phyloP scores from a whole-genome alignment of 2,113 vertebrate genomes.

The Xenopus laevis region DNA sequence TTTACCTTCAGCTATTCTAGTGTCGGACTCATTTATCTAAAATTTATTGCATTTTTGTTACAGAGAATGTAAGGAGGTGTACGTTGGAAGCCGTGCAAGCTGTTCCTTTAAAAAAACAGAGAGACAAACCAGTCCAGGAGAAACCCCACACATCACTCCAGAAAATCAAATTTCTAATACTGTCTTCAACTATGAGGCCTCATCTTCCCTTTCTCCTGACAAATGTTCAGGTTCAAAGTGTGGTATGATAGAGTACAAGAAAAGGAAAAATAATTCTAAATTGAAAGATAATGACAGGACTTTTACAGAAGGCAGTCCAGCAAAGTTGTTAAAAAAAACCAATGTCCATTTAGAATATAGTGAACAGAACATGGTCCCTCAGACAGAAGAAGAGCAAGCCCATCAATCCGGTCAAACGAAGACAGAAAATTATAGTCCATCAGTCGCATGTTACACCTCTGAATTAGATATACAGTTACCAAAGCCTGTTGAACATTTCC shows the following conservation, averaged over 20 bases:
- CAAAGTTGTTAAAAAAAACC: constrained; percentile 49
- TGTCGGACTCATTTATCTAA: background rate
- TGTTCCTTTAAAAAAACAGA: background rate
- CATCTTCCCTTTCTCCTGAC: background rate
- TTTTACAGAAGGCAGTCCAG: constrained; percentile 40
- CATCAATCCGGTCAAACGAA: too few relatives aligned
- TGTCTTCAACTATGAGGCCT: background rate
- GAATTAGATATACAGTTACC: too few relatives aligned
- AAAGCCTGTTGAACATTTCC: background rate
- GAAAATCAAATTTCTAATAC: background rate
- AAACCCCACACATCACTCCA: background rate
- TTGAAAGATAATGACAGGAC: too few relatives aligned
- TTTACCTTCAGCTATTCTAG: background rate
- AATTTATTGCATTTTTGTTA: background rate
- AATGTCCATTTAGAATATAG: too few relatives aligned
- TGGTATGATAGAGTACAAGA: background rate
- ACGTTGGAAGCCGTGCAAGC: constrained; percentile 5
- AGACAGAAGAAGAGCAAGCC: too few relatives aligned
- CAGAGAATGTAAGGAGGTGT: constrained; percentile 7
- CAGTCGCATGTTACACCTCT: too few relatives aligned
- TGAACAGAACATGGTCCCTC: too few relatives aligned
- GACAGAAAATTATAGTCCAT: too few relatives aligned
- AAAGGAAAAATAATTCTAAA: too few relatives aligned
- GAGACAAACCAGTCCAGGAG: background rate
- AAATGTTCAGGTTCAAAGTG: background rate